Evolutionary conservation across 2,113 vertebrate species (phyloP).

Genomic region (Lophotis ruficrista): DNA sequence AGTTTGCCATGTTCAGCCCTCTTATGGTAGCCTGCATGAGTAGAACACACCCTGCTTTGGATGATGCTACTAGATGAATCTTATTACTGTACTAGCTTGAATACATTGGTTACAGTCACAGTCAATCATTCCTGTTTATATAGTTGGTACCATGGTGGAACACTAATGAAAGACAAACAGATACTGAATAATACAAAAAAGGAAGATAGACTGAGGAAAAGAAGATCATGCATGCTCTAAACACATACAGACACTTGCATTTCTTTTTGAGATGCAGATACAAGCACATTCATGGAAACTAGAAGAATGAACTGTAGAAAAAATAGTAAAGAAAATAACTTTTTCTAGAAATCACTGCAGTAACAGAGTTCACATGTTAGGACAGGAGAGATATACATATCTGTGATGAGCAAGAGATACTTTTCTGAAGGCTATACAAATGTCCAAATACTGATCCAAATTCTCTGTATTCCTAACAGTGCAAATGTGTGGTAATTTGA

Average conservation of each 20-base stretch:
- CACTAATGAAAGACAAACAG: not conserved
- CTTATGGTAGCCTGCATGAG: not conserved
- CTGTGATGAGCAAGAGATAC: not conserved
- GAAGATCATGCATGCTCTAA: not conserved
- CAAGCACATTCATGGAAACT: not conserved
- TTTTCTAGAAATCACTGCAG: not conserved
- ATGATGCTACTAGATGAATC: not conserved
- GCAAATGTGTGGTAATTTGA: not conserved
- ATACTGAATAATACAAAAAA: not conserved
- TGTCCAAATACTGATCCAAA: not conserved
- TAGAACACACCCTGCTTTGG: not conserved
- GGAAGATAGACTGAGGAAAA: not conserved
- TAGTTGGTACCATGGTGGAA: not conserved
- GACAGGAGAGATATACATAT: not conserved
- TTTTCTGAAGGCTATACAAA: not conserved
- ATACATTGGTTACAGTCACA: not conserved
- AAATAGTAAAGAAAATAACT: not conserved
- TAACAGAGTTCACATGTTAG: not conserved
- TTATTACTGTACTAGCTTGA: not conserved
- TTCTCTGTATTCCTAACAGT: not conserved
- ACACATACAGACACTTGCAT: not conserved
- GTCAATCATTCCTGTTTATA: not conserved
- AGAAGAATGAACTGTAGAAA: not conserved
- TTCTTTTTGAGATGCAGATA: not conserved
- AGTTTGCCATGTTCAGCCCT: not conserved